Base-by-base conservation (phyloP, 2,113 vertebrate genomes). In the Cottus gobio region DNA sequence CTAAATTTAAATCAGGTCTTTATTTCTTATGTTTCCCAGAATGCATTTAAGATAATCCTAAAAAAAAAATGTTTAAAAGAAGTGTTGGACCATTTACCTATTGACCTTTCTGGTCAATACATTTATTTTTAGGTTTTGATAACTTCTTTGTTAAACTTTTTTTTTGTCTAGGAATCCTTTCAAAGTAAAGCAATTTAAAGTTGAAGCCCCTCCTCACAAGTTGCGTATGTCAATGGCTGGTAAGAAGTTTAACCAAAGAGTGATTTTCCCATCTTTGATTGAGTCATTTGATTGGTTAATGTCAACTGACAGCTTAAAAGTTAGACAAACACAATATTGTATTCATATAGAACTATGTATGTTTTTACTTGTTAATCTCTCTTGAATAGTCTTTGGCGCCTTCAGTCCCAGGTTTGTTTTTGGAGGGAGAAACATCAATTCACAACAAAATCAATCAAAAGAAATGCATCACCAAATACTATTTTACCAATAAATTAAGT, bases 241-340 rank as follows among this genome's bases (percentile, higher is more conserved):
- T 24, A 16, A 39, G 16, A 28, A 30, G 42, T 71, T 76, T 30
- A 39, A 82, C 66, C 80, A 77, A 68, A 67, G 54, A 72, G 5
- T 12, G 18, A 61, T 72, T 78, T 73, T 44, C 7, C 22, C 0
- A 22, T 7, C 22, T 20, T 30, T 9, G 3, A 68, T 46, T 34
- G 3, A 75, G 22, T 70, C 1, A 42, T 56, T 68, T 54, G 0
- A 63, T 34, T 54, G 7, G 22, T 34, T 75, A 42, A 13, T 58
- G 20, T 42, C 24, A 68, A 11, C 24, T 18, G 3, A 70, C 37
- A 37, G 48, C 8, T 22, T 28, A 46, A 30, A 65, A 28, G 5
- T 31, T 10, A 1, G 36, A 12, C 24, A 12, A 52, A 24, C 50
- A 42, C 52, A 69, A 37, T 36, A 28, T 22, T 31, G 1, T 22